Percentiles rank a stretch among this genome's conserved stretches.
These are phyloP conservation scores for Poeciliopsis paucimaculata DNA, from an alignment of 2,797 vertebrate genomes.

Conservation along the genomic window DNA sequence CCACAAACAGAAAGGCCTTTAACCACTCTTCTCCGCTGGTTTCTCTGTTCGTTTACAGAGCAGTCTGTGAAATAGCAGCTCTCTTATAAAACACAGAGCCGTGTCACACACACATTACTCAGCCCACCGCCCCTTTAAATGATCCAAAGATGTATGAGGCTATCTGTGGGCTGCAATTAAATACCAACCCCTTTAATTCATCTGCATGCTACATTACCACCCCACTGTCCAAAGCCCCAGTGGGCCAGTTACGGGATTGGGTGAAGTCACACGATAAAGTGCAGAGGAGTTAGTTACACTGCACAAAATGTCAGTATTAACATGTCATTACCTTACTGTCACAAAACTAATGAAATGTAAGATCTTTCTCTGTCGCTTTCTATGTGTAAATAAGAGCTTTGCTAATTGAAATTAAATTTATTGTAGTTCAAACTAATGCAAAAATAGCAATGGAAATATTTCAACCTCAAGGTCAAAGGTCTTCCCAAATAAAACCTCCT, in stretches of 20 bases:
- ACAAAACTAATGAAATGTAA: background rate
- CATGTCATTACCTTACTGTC: constrained; percentile 31
- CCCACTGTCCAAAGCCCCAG: constrained; percentile 55
- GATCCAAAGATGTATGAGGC: constrained; percentile 77
- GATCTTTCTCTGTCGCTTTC: background rate
- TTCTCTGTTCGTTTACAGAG: constrained; percentile 70
- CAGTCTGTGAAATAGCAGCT: constrained; percentile 66
- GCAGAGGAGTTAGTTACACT: constrained; percentile 20
- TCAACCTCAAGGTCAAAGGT: background rate
- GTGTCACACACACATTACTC: constrained; percentile 75
- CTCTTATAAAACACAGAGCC: constrained; percentile 75
- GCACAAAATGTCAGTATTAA: constrained; percentile 21
- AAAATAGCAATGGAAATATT: background rate
- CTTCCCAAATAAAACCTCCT: constrained; percentile 10
- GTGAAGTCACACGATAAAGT: constrained; percentile 26
- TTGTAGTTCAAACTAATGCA: background rate
- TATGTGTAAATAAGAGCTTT: background rate
- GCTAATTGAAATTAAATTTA: constrained; percentile 1
- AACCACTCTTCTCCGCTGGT: constrained; percentile 60
- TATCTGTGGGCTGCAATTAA: constrained; percentile 78
- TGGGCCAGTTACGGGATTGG: constrained; percentile 37
- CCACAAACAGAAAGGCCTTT: constrained; percentile 59
- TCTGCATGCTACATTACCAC: constrained; percentile 73
- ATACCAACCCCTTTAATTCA: constrained; percentile 74
- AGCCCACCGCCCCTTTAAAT: constrained; percentile 78